phyloP scores from a whole-genome alignment of 35 echinoderm and acorn worm genomes.

The Nesometra sesokonis region DNA sequence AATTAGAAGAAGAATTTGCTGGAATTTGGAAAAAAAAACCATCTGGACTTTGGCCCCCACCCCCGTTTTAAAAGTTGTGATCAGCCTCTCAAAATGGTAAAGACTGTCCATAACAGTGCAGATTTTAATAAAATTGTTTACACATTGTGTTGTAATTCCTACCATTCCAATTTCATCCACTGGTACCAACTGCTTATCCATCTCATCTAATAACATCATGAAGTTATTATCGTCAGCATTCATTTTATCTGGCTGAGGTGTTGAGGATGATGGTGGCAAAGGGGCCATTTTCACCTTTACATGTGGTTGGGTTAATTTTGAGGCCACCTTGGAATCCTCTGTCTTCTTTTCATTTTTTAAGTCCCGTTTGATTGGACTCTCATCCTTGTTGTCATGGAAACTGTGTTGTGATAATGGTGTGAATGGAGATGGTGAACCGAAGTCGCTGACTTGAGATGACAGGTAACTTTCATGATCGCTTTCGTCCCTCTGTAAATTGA shows the following conservation, averaged over 20 bases:
- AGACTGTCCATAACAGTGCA: no score
- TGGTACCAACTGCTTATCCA: conserved; percentile 15
- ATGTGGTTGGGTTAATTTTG: not conserved
- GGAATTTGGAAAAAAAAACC: no score
- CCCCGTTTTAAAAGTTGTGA: no score
- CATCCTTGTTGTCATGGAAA: not conserved
- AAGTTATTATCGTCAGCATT: conserved; percentile 38
- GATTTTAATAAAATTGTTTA: no score
- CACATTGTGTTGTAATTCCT: no score
- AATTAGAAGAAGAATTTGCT: no score
- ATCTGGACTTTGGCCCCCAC: no score
- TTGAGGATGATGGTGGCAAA: conserved; percentile 28
- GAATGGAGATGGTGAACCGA: conserved; percentile 66
- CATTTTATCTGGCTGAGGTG: conserved; percentile 1
- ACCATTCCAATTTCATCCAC: not conserved
- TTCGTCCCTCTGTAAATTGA: conserved; percentile 32
- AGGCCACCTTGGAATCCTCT: not conserved
- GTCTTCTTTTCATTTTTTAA: not conserved
- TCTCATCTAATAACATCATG: conserved; percentile 19
- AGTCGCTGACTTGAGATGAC: conserved; percentile 54
- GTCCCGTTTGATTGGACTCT: not conserved
- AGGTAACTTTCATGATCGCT: conserved; percentile 92
- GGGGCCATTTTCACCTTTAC: conserved; percentile 4
- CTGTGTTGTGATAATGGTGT: conserved; percentile 19
- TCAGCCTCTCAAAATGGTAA: no score